Conservation (phyloP, 1,140 invertebrate genomes). For the Octopus bimaculoides region DNA sequence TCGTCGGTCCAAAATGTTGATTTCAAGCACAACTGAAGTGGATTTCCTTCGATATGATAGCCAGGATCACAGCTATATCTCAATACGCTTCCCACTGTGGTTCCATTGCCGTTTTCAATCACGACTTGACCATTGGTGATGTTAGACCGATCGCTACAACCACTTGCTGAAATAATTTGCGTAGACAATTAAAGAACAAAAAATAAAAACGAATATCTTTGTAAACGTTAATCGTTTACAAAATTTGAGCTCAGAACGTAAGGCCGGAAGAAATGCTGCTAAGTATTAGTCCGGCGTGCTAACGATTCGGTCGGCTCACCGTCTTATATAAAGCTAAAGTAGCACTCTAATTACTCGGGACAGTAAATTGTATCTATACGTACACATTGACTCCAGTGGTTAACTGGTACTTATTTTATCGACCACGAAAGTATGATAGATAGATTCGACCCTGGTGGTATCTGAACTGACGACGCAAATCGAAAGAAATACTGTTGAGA, state of each 20-base stretch:
- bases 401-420: too few species aligned
- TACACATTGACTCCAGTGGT: too few species aligned
- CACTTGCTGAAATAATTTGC: constrained; percentile 23
- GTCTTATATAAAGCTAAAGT: too few species aligned
- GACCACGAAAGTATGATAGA: too few species aligned
- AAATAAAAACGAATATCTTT: not conserved
- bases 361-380: too few species aligned
- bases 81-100: constrained; percentile 29
- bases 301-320: too few species aligned
- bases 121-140: constrained; percentile 19
- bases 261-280: not conserved
- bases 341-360: too few species aligned
- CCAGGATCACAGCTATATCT: constrained; percentile 35
- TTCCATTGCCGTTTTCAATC: constrained; percentile 20
- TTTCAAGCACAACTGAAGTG: constrained; percentile 35
- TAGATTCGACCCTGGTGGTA: too few species aligned
- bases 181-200: not conserved
- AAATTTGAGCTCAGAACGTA: not conserved
- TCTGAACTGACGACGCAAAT: too few species aligned
- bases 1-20: constrained; percentile 20
- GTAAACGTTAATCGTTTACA: not conserved
- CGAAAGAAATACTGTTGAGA: too few species aligned
- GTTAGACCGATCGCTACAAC: constrained; percentile 18
- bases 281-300: too few species aligned
- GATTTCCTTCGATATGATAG: constrained; percentile 33